Conservation (phyloP, 2,113 vertebrate genomes). For the Smithornis capensis region DNA sequence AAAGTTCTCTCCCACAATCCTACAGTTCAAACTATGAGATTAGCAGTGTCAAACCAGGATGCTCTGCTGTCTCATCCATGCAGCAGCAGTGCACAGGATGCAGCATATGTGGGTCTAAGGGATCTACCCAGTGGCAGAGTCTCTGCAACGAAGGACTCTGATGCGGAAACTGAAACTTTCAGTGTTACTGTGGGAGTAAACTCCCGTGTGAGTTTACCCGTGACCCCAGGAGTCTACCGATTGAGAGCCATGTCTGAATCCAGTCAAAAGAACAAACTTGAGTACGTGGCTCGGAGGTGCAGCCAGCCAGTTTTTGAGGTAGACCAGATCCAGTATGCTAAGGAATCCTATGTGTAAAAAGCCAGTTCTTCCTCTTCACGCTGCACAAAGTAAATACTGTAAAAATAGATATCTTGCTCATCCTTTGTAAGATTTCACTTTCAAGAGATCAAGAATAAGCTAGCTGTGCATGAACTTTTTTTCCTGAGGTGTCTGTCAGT, state of each 20-base stretch:
- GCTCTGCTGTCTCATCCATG: background rate
- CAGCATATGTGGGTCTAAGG: background rate
- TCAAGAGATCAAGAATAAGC: conserved; percentile 60
- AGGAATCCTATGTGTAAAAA: conserved; percentile 92
- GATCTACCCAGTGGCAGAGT: background rate
- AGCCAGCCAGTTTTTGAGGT: conserved; percentile 86
- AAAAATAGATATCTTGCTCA: background rate
- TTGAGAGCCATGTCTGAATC: conserved; percentile 84
- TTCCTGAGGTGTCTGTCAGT: background rate
- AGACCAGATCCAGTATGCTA: conserved; percentile 79
- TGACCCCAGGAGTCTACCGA: conserved; percentile 59
- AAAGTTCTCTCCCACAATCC: conserved; percentile 60
- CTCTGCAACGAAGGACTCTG: background rate
- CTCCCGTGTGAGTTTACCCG: conserved; percentile 3
- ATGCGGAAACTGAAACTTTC: background rate
- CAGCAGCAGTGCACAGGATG: background rate
- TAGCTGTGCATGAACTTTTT: conserved; percentile 35
- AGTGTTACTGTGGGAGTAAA: background rate
- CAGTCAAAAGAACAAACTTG: conserved; percentile 52
- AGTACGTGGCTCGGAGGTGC: conserved; percentile 72
- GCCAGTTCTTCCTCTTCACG: background rate
- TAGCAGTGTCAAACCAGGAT: conserved; percentile 56
- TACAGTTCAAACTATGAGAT: conserved; percentile 80
- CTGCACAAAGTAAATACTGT: background rate
- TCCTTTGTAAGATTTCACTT: background rate